Evolutionary conservation across 2,797 vertebrate genomes (phyloP), one percentile per base, ranked within the genome.

Genomic region (Crenichthys baileyi): DNA sequence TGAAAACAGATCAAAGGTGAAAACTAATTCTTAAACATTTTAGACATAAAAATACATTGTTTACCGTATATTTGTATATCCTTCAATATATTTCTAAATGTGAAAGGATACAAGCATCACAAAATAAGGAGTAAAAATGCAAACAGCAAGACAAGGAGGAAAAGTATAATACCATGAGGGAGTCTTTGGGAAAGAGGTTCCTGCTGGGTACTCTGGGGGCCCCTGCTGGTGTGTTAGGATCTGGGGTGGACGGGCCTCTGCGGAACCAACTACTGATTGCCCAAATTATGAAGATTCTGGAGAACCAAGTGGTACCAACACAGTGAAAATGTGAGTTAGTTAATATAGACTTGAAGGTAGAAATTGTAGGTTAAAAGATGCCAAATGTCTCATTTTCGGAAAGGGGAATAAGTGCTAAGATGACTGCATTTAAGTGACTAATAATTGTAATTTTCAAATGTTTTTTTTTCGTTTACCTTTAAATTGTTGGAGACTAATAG

Each of bases 261-360:
- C 98, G 97, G 88, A 99, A 99, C 97, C 97, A 99, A 91, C 97
- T 98, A 93, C 98, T 99, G 94, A 99, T 98, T 46, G 97, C 97
- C 98, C 98, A 99, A 90, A 99, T 98, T 91, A 99, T 97, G 87
- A 99, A 97, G 90, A 98, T 99, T 94, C 98, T 99, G 83, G 0
- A 18, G 76, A 70, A 61, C 77, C 2, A 51, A 48, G 74, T 65
- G 3, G 70, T 53, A 75, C n/a, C 68, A 56, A 82, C 31, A 70
- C 16, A 8, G 13, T 5, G 0, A 46, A 46, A 70, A 51, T 0
- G 56, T 41, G 2, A 71, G 16, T 79, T 16, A 39, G 5, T 8
- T 8, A 4, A 67, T 5, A 18, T 24, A 44, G 41, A 58, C 16
- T n/a, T 26, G 15, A 39, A 8, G 31, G 53, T n/a, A 60, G 24